Conservation (phyloP, 2,797 vertebrate species). For the Bryconaethiops microstoma region DNA sequence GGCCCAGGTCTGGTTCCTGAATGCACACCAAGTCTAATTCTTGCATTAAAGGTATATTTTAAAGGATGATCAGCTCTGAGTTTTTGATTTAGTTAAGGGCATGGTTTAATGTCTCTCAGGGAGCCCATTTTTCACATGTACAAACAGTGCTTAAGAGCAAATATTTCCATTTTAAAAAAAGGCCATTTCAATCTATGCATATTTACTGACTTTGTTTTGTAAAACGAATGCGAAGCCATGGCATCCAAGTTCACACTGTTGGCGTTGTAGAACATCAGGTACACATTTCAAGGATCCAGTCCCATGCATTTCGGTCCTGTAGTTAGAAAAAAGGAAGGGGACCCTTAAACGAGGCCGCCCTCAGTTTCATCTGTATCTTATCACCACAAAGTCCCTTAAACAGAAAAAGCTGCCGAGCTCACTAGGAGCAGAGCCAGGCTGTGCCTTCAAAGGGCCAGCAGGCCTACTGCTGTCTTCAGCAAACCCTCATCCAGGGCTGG, state of each 20-base stretch:
- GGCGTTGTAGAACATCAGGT: constrained; percentile 23
- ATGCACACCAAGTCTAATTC: not conserved
- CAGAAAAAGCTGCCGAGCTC: constrained; percentile 72
- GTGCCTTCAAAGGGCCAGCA: constrained; percentile 72
- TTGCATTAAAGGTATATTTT: not conserved
- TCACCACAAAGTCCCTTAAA: constrained; percentile 73
- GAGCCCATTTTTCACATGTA: not conserved
- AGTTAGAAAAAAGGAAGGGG: constrained; percentile 33
- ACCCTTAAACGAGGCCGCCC: constrained; percentile 36
- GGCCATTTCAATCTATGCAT: not conserved
- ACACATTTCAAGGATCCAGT: constrained; percentile 25
- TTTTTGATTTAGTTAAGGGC: not conserved
- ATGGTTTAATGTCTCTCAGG: not conserved
- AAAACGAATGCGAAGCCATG: constrained; percentile 14
- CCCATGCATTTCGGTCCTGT: constrained; percentile 17
- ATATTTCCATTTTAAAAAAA: not conserved
- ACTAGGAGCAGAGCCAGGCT: constrained; percentile 62
- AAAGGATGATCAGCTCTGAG: not conserved
- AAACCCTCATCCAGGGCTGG: constrained; percentile 67
- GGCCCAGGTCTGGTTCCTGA: not conserved
- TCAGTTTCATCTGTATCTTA: constrained; percentile 79
- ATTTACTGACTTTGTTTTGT: constrained; percentile 11
- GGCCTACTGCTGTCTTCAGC: constrained; percentile 72
- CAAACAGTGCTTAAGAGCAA: not conserved
- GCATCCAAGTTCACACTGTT: constrained; percentile 16